Evolutionary conservation across 1,140 invertebrate genomes (phyloP).

Genomic region (Philotrypesis tridentata): DNA sequence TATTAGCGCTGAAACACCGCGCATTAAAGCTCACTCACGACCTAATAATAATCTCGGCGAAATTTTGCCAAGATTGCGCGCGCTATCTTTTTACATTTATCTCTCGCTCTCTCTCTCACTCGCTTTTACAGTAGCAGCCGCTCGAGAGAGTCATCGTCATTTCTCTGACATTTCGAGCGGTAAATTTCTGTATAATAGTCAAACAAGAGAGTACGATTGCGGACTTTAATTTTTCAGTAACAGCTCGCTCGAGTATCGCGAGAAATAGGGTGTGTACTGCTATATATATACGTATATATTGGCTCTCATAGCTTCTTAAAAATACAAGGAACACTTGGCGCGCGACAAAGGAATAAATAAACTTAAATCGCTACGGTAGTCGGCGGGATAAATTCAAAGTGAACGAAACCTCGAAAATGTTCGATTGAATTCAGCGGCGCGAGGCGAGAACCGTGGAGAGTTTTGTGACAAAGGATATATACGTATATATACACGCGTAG

Average conservation of each 20-base stretch:
- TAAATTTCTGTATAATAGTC: too few species aligned
- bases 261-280: too few species aligned
- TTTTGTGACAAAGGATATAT: conserved; percentile 9
- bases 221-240: not conserved
- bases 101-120: too few species aligned
- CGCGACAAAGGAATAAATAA: conserved; percentile 2
- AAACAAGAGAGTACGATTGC: not conserved
- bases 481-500: too few species aligned
- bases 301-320: not conserved
- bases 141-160: too few species aligned
- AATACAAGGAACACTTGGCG: not conserved
- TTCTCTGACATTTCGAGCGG: too few species aligned
- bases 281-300: too few species aligned
- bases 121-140: too few species aligned
- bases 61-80: too few species aligned
- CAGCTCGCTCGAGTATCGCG: not conserved
- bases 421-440: conserved; percentile 9
- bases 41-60: too few species aligned
- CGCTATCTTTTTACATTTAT: too few species aligned
- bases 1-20: not conserved
- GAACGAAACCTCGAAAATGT: conserved; percentile 8
- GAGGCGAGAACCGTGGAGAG: not conserved
- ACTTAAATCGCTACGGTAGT: not conserved
- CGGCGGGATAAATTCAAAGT: not conserved
- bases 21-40: too few species aligned